Percentiles rank a stretch among this genome's conserved stretches.
These are phyloP conservation scores for Reticulitermes lucifugus DNA, from an alignment of 2,888 invertebrate species.

Conservation along the genomic window DNA sequence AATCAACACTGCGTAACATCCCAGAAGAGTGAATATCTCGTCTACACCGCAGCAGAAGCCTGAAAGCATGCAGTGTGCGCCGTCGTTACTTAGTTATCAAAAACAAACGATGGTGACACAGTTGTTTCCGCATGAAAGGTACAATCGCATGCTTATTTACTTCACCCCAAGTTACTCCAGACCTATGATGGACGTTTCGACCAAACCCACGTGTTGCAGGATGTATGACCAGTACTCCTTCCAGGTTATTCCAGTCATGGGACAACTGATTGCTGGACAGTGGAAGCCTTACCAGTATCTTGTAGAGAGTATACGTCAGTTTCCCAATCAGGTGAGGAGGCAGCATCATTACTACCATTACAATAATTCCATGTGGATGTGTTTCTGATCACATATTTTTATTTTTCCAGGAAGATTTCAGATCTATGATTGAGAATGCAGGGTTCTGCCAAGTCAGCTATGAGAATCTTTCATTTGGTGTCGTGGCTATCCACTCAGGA, in stretches of 20 bases:
- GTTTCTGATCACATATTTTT: background rate
- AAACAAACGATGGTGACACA: too few species aligned
- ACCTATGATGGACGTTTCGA: background rate
- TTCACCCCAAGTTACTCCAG: background rate
- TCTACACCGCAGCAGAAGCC: too few species aligned
- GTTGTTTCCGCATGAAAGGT: too few species aligned
- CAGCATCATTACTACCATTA: background rate
- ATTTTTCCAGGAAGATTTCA: slow-evolving; percentile 81
- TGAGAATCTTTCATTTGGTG: slow-evolving; percentile 91
- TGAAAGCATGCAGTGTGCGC: too few species aligned
- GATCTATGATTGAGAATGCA: slow-evolving; percentile 86
- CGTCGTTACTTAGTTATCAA: too few species aligned
- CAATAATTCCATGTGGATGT: background rate
- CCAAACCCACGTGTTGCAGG: slow-evolving; percentile 65
- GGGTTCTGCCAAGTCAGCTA: slow-evolving; percentile 90
- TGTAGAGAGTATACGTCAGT: slow-evolving; percentile 96
- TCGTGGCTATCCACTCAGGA: slow-evolving; percentile 95
- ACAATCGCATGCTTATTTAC: too few species aligned
- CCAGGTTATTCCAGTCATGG: slow-evolving; percentile 96
- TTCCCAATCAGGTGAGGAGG: slow-evolving; percentile 83
- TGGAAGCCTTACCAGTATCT: slow-evolving; percentile 98
- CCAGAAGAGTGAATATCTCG: too few species aligned
- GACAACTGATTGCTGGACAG: slow-evolving; percentile 91
- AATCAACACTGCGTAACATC: too few species aligned
- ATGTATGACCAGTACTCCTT: slow-evolving; percentile 97